Percentiles rank a stretch among this genome's conserved stretches.
Evolutionary conservation across 2,113 vertebrate species (phyloP).

Genomic region (Spea bombifrons): DNA sequence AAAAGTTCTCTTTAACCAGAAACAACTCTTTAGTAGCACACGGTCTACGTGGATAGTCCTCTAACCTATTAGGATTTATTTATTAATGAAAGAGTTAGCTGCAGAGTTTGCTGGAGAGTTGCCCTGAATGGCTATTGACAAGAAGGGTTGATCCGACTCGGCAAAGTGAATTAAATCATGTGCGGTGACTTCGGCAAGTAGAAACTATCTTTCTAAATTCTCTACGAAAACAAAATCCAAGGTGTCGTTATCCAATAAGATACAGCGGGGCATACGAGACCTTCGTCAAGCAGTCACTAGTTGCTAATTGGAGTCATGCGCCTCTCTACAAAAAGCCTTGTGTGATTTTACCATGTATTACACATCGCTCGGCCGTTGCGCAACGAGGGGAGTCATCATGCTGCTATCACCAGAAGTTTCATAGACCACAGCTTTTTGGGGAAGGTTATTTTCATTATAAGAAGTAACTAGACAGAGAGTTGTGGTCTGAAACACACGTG

Average conservation of each 20-base stretch:
- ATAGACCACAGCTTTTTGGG: conserved; percentile 25
- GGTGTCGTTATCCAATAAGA: background rate
- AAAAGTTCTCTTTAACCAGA: no score
- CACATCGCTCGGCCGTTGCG: background rate
- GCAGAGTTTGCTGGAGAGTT: no score
- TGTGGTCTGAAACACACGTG: conserved; percentile 34
- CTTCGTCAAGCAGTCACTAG: background rate
- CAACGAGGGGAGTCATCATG: conserved; percentile 20
- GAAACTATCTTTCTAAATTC: no score
- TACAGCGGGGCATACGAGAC: conserved; percentile 1
- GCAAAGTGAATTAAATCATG: no score
- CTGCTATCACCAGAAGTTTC: conserved; percentile 24
- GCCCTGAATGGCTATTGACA: no score
- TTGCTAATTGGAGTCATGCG: background rate
- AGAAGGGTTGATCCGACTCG: no score
- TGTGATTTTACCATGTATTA: conserved; percentile 7
- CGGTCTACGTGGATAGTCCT: no score
- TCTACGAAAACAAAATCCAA: no score
- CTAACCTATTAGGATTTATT: no score
- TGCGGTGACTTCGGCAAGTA: no score
- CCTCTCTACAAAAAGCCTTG: background rate
- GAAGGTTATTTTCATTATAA: conserved; percentile 29
- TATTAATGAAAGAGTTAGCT: no score
- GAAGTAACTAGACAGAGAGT: conserved; percentile 24
- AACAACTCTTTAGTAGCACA: no score